Conservation (phyloP, 1,140 invertebrate species). For the Drosophila kohkoa region DNA sequence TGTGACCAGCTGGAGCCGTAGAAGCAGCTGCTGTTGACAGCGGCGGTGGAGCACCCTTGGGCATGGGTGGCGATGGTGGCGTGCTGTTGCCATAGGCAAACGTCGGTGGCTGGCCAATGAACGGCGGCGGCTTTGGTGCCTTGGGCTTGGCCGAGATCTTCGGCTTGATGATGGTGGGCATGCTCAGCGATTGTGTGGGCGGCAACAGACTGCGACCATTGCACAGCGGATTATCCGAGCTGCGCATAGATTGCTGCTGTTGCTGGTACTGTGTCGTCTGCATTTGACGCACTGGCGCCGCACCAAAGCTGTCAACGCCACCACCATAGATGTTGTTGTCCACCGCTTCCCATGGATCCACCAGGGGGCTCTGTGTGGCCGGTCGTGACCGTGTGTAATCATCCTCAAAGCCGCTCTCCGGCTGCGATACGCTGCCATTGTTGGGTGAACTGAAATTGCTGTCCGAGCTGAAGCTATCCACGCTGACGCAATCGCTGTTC, state of each 20-base stretch:
- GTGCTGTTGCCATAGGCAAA: slow-evolving; percentile 53
- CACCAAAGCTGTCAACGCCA: slow-evolving; percentile 62
- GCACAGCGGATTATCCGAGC: slow-evolving; percentile 84
- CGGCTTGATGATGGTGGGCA: slow-evolving; percentile 89
- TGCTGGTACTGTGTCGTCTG: slow-evolving; percentile 30
- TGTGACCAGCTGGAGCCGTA: slow-evolving; percentile 47
- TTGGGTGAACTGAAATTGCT: slow-evolving; percentile 85
- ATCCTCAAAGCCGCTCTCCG: slow-evolving; percentile 91
- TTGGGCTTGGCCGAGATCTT: slow-evolving; percentile 80
- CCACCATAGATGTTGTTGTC: slow-evolving; percentile 75
- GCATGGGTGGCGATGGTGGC: slow-evolving; percentile 90
- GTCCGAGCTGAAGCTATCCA: slow-evolving; percentile 91
- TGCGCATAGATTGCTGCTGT: slow-evolving; percentile 43
- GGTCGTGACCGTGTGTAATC: slow-evolving; percentile 88
- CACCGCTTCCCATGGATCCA: slow-evolving; percentile 85
- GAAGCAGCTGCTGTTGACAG: slow-evolving; percentile 85
- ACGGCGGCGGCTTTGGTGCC: slow-evolving; percentile 76
- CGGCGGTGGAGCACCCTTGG: slow-evolving; percentile 90
- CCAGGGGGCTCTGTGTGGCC: slow-evolving; percentile 84
- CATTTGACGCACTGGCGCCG: slow-evolving; percentile 77
- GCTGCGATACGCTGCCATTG: slow-evolving; percentile 89
- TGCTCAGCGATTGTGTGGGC: slow-evolving; percentile 84
- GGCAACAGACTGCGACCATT: slow-evolving; percentile 84
- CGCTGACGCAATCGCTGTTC: slow-evolving; percentile 90
- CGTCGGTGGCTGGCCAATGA: slow-evolving; percentile 55